Conservation (phyloP, 1,140 invertebrate species). For the Drosophila nikananu region DNA sequence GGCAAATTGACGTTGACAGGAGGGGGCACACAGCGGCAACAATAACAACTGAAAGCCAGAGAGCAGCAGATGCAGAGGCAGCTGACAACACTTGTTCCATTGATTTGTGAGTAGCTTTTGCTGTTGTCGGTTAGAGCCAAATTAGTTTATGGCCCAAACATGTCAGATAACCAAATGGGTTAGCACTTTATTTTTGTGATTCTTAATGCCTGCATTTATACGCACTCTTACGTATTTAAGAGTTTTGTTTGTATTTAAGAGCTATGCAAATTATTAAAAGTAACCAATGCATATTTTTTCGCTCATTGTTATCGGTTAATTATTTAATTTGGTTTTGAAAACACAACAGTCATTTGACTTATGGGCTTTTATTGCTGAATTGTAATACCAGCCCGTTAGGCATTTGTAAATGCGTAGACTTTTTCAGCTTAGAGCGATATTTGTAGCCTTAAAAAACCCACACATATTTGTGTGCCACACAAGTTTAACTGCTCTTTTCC, state of each 20-base stretch:
- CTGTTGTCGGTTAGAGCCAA: conserved; percentile 25
- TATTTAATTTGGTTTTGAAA: conserved; percentile 9
- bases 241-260: conserved; percentile 3
- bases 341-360: conserved; percentile 2
- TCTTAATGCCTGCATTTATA: neutral
- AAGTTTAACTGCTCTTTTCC: conserved; percentile 26
- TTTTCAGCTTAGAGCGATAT: neutral
- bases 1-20: conserved; percentile 72
- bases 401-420: conserved; percentile 1
- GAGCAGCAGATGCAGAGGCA: conserved; percentile 11
- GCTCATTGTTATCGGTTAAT: conserved; percentile 3
- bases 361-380: conserved; percentile 12
- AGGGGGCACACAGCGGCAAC: neutral
- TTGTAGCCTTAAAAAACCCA: conserved; percentile 7
- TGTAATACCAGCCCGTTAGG: neutral
- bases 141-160: conserved; percentile 48
- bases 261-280: neutral
- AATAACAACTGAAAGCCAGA: conserved; percentile 1
- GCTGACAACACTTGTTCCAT: conserved; percentile 47
- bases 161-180: conserved; percentile 29
- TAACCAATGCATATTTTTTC: neutral
- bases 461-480: conserved; percentile 5
- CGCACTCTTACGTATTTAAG: neutral
- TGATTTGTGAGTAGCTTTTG: conserved; percentile 48
- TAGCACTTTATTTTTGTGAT: neutral